Base-by-base conservation (phyloP, 2,113 vertebrate species). In the Aptenodytes patagonicus region DNA sequence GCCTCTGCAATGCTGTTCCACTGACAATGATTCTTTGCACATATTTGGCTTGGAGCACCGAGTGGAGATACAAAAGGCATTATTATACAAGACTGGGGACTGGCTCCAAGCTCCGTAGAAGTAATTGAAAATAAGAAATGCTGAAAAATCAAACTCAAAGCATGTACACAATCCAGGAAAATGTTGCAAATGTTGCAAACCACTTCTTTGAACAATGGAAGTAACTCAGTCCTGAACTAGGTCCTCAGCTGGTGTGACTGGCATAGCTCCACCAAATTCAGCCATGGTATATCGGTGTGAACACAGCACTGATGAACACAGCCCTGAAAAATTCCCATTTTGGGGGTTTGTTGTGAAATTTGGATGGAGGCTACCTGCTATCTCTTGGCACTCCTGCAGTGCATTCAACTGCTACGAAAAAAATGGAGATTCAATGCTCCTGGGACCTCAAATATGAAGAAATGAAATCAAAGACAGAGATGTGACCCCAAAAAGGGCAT, bases 61-160 rank as follows among this genome's bases (percentile, higher is more conserved):
- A 90, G 75, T 32, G 29, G 62, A 96, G 96, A 93, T 96, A 92
- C 31, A 89, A 94, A 97, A 96, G 82, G 24, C 82, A 90, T 95
- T 94, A 87, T 93, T 96, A 85, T 66, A 55, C 1, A 7, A 94
- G 89, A 47, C 52, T 21, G 18, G 18, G 51, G 72, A 79, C 17
- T 22, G 73, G 44, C 38, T 97, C 93, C 91, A 96, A 86, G 47
- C 81, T 90, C 64, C 69, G 66, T 51, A 77, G 68, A 93, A 95
- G 81, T 80, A 87, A 86, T 55, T 94, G 66, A 86, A 93, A 92
- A 72, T 84, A 82, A 54, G 62, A 96, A 91, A 95, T 73, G 44
- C 73, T 95, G 91, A 82, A 94, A 42, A 93, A 94, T 89, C 78
- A 46, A 91, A 61, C 73, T 83, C 62, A 73, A 40, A 69, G 22